Base-by-base conservation (phyloP, 2,113 vertebrate species). In the Syrmaticus mikado region DNA sequence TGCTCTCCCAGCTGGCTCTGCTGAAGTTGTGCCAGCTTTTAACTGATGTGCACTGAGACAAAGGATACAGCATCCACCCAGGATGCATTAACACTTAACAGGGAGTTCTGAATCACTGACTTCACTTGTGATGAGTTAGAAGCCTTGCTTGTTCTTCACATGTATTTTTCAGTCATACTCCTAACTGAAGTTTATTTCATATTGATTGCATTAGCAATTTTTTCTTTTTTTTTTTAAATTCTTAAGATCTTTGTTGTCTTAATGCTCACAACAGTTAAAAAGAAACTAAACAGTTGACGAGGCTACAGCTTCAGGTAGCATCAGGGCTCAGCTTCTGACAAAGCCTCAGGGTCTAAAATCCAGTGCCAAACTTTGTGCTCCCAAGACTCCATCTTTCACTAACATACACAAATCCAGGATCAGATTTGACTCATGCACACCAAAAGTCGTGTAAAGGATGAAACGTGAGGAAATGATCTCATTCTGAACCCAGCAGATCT, bases 401-500 rank as follows among this genome's bases (percentile, higher is more conserved):
- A 17, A 46, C 8, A 5, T 3, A 43, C 28, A 12, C 43, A 43
- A 77, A 66, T 18, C 34, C 53, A 55, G 41, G 2, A 67, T 15
- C 4, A 10, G 19, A 25, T 41, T 77, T 80, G 41, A 77, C 32
- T 74, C 40, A 27, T 21, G 66, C 50, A 17, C 43, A 48, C 15
- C 60, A 40, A 4, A 58, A 72, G 41, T 30, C 24, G 11, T 60
- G 53, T 19, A 14, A 74, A 78, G 52, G 46, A 85, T 86, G 65
- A 85, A 89, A 80, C 1, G 1, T 40, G 43, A 81, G 82, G 82
- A 96, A 89, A 14, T 83, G 72, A 92, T 87, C 65, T 95, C 89
- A 95, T 82, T 57, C 61, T 28, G 38, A 78, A 81, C 25, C 79
- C 50, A 71, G 60, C 53, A 85, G 38, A 72, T 65, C 46, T 87